Conservation (phyloP, 2,888 invertebrate genomes). For the Sarcophaga caerulescens region DNA sequence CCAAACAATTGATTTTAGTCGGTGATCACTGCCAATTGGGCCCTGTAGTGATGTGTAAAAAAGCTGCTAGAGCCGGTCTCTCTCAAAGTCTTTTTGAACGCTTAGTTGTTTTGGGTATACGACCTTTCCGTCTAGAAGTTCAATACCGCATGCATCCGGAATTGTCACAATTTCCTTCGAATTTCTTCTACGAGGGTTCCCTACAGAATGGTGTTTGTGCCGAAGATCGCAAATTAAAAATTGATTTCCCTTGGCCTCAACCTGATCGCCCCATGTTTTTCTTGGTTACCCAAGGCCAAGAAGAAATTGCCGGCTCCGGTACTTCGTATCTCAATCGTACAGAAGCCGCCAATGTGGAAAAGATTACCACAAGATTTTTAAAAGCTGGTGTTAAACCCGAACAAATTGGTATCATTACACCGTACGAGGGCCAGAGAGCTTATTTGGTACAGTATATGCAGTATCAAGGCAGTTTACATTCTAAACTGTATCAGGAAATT, state of each 20-base stretch:
- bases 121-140: constrained; percentile 97
- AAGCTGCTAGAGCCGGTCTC: constrained; percentile 97
- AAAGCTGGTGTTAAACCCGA: constrained; percentile 98
- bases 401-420: constrained; percentile 99
- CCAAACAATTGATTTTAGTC: constrained; percentile 97
- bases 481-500: constrained; percentile 98
- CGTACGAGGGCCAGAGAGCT: constrained; percentile 98
- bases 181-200: constrained; percentile 99
- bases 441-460: constrained; percentile 99
- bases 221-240: constrained; percentile 94
- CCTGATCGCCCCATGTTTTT: constrained; percentile 99
- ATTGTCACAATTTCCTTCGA: constrained; percentile 97
- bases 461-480: constrained; percentile 97
- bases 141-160: constrained; percentile 99
- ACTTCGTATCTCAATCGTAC: constrained; percentile 99
- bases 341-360: constrained; percentile 99
- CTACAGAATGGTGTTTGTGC: constrained; percentile 99
- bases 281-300: constrained; percentile 98
- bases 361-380: constrained; percentile 96
- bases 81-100: constrained; percentile 98
- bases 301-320: constrained; percentile 99
- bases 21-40: constrained; percentile 99
- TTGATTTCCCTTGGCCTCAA: constrained; percentile 99
- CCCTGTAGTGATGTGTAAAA: constrained; percentile 99
- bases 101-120: constrained; percentile 96